Base-by-base conservation (phyloP, 2,113 vertebrate genomes). In the Eulacestoma nigropectus region DNA sequence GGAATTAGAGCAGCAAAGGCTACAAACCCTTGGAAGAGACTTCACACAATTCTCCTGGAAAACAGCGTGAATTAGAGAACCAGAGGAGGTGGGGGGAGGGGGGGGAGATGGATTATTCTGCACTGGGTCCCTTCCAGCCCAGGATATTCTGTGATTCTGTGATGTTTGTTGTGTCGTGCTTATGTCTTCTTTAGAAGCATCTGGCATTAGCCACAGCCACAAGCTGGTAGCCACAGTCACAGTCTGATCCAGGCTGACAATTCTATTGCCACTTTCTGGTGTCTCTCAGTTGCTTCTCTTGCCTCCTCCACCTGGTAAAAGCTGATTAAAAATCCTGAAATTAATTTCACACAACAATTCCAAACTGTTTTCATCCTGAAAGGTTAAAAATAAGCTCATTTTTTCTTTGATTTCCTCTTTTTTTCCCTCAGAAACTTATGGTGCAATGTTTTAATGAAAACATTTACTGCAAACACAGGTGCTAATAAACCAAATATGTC, bases 391-490 rank as follows among this genome's bases (percentile, higher is more conserved):
- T 72, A 93, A 39, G 35, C 32, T 77, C 20, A 6, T 57, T 65
- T 95, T 67, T 63, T 35, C 32, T 84, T 70, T 77, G 25, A 8
- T 23, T 65, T 49, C 41, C 1, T 23, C 20, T 32, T 59, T 53
- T 42, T 68, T 32, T 21, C 1, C 2, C 70, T 69, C 41, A 70
- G 39, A 88, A 93, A 84, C 50, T 59, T 84, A 84, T 18, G 35
- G 68, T 35, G 64, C 84, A 92, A 89, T 78, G 37, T 68, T 93
- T 89, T 87, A 86, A 93, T 90, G 80, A 93, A 95, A 97, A 95
- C 46, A 87, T 85, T 93, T 91, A 72, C 79, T 91, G 57, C 75
- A 94, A 96, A 94, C 85, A 93, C 88, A 96, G 95, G 93, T 96
- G 79, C 27, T 70, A 85, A 82, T 77, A 90, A 94, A 93, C 75